A percentile compares a stretch with the other conserved stretches of the same genome.
phyloP scores from a whole-genome alignment of 2,888 invertebrate species.

The Leptinotarsa tumamoca region DNA sequence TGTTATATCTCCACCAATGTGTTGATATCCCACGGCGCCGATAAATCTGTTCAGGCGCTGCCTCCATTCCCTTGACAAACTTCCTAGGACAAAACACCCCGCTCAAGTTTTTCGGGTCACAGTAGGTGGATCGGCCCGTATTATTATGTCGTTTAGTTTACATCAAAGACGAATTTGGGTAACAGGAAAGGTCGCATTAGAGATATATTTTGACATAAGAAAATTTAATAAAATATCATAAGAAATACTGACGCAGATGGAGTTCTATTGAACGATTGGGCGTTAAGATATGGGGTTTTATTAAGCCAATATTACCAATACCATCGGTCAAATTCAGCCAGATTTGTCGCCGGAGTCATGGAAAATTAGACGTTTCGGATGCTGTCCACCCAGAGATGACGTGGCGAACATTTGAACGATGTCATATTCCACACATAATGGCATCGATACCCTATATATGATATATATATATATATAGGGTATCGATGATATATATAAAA shows the following conservation, averaged over 20 bases:
- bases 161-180: constrained; percentile 40
- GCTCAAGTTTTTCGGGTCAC: constrained; percentile 39
- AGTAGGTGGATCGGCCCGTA: constrained; percentile 34
- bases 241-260: constrained; percentile 14
- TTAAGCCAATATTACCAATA: too few species aligned
- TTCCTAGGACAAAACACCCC: constrained; percentile 34
- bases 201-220: constrained; percentile 18
- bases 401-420: too few species aligned
- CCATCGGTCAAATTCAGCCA: too few species aligned
- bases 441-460: too few species aligned
- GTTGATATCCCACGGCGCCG: constrained; percentile 3
- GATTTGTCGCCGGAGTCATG: too few species aligned
- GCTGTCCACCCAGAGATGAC: too few species aligned
- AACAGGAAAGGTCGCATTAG: constrained; percentile 27
- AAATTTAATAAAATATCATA: constrained; percentile 31
- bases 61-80: constrained; percentile 30
- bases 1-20: neutral
- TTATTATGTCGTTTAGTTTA: constrained; percentile 41
- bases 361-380: too few species aligned
- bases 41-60: constrained; percentile 18
- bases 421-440: too few species aligned
- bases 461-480: too few species aligned
- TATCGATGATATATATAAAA: too few species aligned
- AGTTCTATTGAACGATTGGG: neutral
- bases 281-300: neutral